Evolutionary conservation across 2,113 vertebrate genomes (phyloP).

Genomic region (Addax nasomaculatus): DNA sequence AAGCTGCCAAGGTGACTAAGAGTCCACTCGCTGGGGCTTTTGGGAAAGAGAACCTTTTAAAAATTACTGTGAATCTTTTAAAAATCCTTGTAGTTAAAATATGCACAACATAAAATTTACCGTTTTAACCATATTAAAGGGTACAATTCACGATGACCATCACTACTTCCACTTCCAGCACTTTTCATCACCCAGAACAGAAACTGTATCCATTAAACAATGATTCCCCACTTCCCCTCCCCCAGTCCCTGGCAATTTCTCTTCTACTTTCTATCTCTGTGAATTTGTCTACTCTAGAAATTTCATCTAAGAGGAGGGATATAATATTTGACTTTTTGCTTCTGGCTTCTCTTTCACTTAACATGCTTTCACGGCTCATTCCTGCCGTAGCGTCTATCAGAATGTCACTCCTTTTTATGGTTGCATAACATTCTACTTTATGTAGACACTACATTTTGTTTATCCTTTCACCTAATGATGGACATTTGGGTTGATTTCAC

Average conservation of each 20-base stretch:
- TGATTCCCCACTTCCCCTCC: rapidly evolving
- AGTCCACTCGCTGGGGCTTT: background rate
- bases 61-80: background rate
- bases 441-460: rapidly evolving
- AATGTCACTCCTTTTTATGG: background rate
- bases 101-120: background rate
- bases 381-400: rapidly evolving
- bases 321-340: rapidly evolving
- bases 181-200: background rate
- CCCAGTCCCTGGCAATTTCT: too few relatives aligned
- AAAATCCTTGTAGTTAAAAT: background rate
- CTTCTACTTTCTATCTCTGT: background rate
- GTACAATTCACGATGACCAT: background rate
- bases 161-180: background rate
- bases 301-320: rapidly evolving
- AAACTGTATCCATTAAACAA: background rate
- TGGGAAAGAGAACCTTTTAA: background rate
- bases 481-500: background rate
- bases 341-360: background rate
- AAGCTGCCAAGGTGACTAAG: background rate
- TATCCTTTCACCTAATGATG: rapidly evolving
- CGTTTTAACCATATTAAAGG: background rate
- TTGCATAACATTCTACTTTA: rapidly evolving
- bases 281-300: background rate
- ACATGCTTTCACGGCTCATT: background rate